Percentiles rank a stretch among this genome's conserved stretches.
Evolutionary conservation across 2,888 invertebrate species (phyloP).

Genomic region (Peribatodes rhomboidaria): DNA sequence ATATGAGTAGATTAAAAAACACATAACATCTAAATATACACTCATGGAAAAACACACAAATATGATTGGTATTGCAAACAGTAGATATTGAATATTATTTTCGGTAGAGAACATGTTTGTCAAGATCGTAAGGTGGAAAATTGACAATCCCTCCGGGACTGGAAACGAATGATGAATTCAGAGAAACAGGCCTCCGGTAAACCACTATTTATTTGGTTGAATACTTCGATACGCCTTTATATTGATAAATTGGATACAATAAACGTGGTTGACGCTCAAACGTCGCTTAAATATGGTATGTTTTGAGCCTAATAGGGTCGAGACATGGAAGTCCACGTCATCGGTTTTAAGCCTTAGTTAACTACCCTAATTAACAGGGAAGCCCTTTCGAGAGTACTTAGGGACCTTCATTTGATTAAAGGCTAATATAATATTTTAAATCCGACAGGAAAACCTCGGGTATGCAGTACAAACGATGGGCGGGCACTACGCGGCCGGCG

Average conservation of each 20-base stretch:
- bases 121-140: constrained; percentile 58
- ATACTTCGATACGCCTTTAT: constrained; percentile 29
- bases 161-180: constrained; percentile 46
- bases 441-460: constrained; percentile 68
- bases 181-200: constrained; percentile 41
- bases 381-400: constrained; percentile 34
- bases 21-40: constrained; percentile 10
- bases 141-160: constrained; percentile 52
- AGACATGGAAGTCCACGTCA: constrained; percentile 20
- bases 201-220: constrained; percentile 42
- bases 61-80: constrained; percentile 33
- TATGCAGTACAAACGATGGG: constrained; percentile 84
- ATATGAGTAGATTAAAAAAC: constrained; percentile 7
- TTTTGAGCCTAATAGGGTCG: constrained; percentile 30
- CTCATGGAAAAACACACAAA: constrained; percentile 17
- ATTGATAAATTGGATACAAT: constrained; percentile 31
- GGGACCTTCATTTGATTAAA: constrained; percentile 30
- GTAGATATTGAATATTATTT: constrained; percentile 47
- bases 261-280: constrained; percentile 12
- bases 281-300: constrained; percentile 24
- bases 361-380: constrained; percentile 40
- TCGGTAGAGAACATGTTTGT: constrained; percentile 45
- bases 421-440: constrained; percentile 36
- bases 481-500: constrained; percentile 77
- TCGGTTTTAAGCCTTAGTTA: constrained; percentile 41